A percentile compares a stretch with the other conserved stretches of the same genome.
Conservation (phyloP, 1,140 invertebrate species). For the Drosophila neocordata region DNA sequence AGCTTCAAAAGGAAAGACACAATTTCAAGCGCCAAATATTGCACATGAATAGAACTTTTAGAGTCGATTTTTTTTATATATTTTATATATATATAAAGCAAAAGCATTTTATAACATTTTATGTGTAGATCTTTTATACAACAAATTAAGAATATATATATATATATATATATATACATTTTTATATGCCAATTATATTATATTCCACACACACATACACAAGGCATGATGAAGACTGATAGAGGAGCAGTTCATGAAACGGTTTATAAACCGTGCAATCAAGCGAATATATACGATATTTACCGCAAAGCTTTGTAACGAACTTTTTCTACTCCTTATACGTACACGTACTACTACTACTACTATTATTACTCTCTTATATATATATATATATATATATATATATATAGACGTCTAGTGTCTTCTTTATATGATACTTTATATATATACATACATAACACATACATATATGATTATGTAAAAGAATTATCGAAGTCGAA, state of each 20-base stretch:
- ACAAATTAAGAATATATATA: conserved; percentile 17
- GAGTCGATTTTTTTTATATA: conserved; percentile 1
- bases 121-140: conserved; percentile 16
- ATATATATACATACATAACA: conserved; percentile 29
- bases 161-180: conserved; percentile 26
- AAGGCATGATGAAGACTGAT: conserved; percentile 72
- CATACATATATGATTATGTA: conserved; percentile 26
- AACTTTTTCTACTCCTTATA: conserved; percentile 44
- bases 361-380: conserved; percentile 42
- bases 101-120: conserved; percentile 20
- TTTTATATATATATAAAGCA: conserved; percentile 1
- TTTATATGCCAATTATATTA: conserved; percentile 62
- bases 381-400: conserved; percentile 14
- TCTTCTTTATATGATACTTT: conserved; percentile 24
- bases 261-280: conserved; percentile 27
- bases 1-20: neutral
- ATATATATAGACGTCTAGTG: conserved; percentile 36
- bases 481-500: conserved; percentile 23
- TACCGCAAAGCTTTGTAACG: conserved; percentile 60
- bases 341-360: neutral
- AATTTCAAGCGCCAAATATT: conserved; percentile 19
- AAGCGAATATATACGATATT: conserved; percentile 31
- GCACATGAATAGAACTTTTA: conserved; percentile 11
- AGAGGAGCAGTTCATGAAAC: conserved; percentile 57
- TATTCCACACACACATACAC: conserved; percentile 48